Conservation (phyloP, 2,797 vertebrate genomes). For the Catamblyrhynchus diadema region DNA sequence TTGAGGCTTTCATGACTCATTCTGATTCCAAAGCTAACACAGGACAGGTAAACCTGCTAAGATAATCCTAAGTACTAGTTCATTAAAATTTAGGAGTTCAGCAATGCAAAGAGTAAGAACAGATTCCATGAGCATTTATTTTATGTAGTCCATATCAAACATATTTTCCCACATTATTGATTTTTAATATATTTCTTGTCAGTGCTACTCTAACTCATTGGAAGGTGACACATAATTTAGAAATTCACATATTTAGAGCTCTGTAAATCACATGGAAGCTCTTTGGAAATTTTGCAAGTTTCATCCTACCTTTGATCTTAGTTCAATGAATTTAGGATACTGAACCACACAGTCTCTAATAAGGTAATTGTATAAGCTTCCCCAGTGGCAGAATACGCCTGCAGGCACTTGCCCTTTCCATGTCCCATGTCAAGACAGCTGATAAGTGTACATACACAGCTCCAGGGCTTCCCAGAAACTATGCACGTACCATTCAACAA, state of each 20-base stretch:
- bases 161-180: background rate
- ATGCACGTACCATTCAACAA: background rate
- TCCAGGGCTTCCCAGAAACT: background rate
- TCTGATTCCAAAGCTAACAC: background rate
- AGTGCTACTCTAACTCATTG: background rate
- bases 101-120: background rate
- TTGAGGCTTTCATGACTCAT: background rate
- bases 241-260: background rate
- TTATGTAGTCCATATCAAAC: background rate
- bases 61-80: background rate
- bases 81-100: background rate
- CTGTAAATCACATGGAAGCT: background rate
- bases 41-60: background rate
- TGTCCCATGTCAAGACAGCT: background rate
- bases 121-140: background rate
- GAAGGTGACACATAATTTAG: background rate
- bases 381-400: background rate
- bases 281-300: background rate
- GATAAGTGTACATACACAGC: background rate
- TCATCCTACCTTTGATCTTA: background rate
- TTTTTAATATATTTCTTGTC: background rate
- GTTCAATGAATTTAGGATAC: background rate
- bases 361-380: background rate
- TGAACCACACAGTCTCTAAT: background rate
- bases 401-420: background rate